A percentile compares a stretch with the other conserved stretches of the same genome.
phyloP scores from a whole-genome alignment of 2,797 vertebrate genomes.

The Protonibea diacanthus region DNA sequence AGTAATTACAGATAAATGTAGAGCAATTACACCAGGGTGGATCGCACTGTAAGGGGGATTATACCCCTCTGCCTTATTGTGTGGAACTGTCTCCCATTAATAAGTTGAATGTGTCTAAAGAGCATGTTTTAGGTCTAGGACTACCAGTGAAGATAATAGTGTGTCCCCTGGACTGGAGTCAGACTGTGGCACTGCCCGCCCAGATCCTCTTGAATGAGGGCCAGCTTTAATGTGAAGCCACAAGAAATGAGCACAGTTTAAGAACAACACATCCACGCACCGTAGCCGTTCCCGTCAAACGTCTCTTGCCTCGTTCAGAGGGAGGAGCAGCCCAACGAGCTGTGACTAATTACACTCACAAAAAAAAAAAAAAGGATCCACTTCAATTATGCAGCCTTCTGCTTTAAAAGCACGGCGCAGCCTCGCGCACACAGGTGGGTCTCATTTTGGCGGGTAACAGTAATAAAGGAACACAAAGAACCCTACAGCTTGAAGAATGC shows the following conservation, averaged over 20 bases:
- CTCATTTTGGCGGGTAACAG: constrained; percentile 78
- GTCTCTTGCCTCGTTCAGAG: constrained; percentile 54
- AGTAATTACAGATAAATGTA: constrained; percentile 82
- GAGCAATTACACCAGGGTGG: constrained; percentile 76
- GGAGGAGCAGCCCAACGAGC: constrained; percentile 74
- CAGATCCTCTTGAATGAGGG: constrained; percentile 29
- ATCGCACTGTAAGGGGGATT: constrained; percentile 59
- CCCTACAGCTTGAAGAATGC: constrained; percentile 79
- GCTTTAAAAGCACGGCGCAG: constrained; percentile 59
- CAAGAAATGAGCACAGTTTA: constrained; percentile 16
- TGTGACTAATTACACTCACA: constrained; percentile 80
- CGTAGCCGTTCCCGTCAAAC: constrained; percentile 31
- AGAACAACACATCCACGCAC: constrained; percentile 22
- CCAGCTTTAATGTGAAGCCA: constrained; percentile 46
- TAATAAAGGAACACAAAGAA: constrained; percentile 84
- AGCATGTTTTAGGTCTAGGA: constrained; percentile 28
- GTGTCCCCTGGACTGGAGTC: constrained; percentile 28
- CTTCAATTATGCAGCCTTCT: constrained; percentile 75
- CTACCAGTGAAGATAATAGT: constrained; percentile 25
- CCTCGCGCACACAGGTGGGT: constrained; percentile 77
- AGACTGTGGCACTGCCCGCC: constrained; percentile 9
- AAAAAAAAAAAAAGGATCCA: constrained; percentile 62
- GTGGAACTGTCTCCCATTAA: constrained; percentile 67
- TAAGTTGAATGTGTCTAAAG: constrained; percentile 48
- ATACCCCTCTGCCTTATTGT: constrained; percentile 61